Percentiles rank a stretch among this genome's conserved stretches.
These are phyloP conservation scores for Panurus biarmicus DNA, from an alignment of 2,113 vertebrate species.

Conservation along the genomic window DNA sequence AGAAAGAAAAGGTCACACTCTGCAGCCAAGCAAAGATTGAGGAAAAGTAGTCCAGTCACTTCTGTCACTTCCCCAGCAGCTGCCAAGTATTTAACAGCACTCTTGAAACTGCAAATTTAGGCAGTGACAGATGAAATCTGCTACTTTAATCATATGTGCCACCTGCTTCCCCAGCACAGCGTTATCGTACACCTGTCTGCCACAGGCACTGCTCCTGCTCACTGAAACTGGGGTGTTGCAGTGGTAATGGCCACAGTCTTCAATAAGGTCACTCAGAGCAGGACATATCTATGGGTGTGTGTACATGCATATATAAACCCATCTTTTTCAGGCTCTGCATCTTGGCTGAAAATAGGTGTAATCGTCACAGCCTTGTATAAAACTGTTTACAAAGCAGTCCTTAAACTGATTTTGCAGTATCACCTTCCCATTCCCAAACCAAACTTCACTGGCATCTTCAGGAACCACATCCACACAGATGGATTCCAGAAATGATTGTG, in stretches of 20 bases:
- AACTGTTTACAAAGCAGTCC: not conserved
- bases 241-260: not conserved
- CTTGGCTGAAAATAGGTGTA: not conserved
- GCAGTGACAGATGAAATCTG: conserved; percentile 3
- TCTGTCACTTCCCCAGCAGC: not conserved
- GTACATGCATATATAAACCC: not conserved
- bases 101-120: conserved; percentile 5
- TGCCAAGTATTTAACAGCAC: not conserved
- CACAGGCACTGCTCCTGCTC: not conserved
- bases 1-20: conserved; percentile 22
- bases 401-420: not conserved
- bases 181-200: not conserved
- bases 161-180: not conserved
- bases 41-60: not conserved
- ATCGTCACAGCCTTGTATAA: not conserved
- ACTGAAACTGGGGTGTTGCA: not conserved
- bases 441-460: not conserved
- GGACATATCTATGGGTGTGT: not conserved
- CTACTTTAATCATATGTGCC: not conserved
- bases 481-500: not conserved
- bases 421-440: not conserved
- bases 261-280: not conserved
- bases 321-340: not conserved
- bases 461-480: not conserved
- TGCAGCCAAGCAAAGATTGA: not conserved